Conservation (phyloP, 2,797 vertebrate species). For the Aulostomus chinensis region DNA sequence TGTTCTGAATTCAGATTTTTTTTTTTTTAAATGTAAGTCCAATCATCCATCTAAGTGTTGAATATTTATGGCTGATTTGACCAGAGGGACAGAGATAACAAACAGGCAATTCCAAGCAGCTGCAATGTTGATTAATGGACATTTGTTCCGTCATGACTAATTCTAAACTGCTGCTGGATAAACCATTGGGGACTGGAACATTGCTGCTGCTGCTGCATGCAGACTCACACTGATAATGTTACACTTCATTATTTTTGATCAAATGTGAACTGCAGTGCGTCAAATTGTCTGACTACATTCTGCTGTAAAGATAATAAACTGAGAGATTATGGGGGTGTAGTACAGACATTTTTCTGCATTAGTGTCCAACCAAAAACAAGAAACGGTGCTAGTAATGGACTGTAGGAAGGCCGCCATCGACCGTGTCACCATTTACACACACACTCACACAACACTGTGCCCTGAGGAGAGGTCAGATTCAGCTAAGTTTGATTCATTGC, state of each 20-base stretch:
- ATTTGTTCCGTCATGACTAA: constrained; percentile 1
- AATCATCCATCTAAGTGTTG: too few species aligned
- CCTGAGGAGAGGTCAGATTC: constrained; percentile 50
- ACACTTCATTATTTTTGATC: not conserved
- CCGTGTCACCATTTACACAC: constrained; percentile 18
- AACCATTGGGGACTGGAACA: not conserved
- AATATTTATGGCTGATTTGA: not conserved
- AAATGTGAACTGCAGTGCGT: not conserved
- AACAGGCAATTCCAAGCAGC: not conserved
- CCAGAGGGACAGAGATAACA: not conserved
- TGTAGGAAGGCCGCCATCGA: constrained; percentile 54
- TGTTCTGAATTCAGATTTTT: too few species aligned
- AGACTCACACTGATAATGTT: too few species aligned
- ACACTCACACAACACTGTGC: constrained; percentile 3
- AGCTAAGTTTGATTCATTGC: constrained; percentile 49
- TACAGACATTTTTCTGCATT: not conserved
- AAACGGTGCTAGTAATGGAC: constrained; percentile 49
- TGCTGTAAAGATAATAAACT: too few species aligned
- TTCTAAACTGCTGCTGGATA: not conserved
- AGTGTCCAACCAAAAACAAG: not conserved
- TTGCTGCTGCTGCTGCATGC: too few species aligned
- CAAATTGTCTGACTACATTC: not conserved
- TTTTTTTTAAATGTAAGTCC: too few species aligned
- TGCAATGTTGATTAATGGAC: constrained; percentile 2
- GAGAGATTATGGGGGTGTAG: not conserved